Evolutionary conservation across 2,113 vertebrate species (phyloP).

Genomic region (Platichthys stellatus): DNA sequence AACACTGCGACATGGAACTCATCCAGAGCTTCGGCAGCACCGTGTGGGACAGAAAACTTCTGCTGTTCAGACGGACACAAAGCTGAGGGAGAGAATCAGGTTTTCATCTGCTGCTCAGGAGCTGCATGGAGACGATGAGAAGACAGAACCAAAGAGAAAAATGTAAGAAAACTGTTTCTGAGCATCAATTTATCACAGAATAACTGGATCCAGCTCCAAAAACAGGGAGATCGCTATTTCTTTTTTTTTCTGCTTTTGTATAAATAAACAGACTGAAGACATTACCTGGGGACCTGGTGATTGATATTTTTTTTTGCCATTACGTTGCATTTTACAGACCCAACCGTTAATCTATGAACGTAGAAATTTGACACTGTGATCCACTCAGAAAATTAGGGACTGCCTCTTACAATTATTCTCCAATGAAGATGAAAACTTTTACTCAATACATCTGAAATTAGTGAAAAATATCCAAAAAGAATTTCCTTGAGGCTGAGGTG

Average conservation of each 20-base stretch:
- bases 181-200: background rate
- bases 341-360: background rate
- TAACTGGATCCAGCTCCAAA: background rate
- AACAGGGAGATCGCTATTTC: background rate
- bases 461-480: too few species aligned
- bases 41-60: slow-evolving; percentile 88
- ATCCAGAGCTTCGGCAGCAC: slow-evolving; percentile 89
- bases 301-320: background rate
- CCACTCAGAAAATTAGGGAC: too few species aligned
- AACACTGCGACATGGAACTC: slow-evolving; percentile 86
- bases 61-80: slow-evolving; percentile 84
- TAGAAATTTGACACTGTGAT: background rate
- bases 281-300: background rate
- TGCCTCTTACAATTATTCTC: too few species aligned
- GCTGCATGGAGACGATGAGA: background rate
- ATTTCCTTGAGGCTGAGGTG: too few species aligned
- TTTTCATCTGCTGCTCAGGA: background rate
- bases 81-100: background rate
- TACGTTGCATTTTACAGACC: background rate
- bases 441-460: too few species aligned
- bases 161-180: background rate
- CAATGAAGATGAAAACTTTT: too few species aligned
- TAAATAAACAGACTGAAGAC: background rate
- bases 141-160: background rate
- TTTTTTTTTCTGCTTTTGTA: background rate